Conservation (phyloP, 2,113 vertebrate species). For the Eulemur macaco region DNA sequence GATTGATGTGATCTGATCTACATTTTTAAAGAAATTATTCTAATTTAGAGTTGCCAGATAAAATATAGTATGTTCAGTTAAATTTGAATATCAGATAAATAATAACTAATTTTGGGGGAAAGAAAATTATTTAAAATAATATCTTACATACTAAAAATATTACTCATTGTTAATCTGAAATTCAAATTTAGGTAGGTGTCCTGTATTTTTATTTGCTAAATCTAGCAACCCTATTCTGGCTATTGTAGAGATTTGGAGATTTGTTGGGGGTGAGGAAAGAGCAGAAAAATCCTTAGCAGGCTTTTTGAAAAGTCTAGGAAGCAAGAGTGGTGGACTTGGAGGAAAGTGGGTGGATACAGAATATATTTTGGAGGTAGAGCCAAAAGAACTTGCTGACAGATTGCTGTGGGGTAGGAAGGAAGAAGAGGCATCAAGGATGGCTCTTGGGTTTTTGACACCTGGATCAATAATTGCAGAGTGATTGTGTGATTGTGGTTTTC, state of each 20-base stretch:
- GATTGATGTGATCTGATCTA: not conserved
- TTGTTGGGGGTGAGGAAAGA: not conserved
- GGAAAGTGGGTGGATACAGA: not conserved
- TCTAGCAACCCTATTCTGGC: not conserved
- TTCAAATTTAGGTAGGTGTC: not conserved
- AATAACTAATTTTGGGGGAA: not conserved
- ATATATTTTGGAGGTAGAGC: not conserved
- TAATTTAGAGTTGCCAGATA: not conserved
- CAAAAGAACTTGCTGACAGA: not conserved
- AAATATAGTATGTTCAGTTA: not conserved
- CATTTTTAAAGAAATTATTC: not conserved
- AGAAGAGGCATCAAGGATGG: not conserved
- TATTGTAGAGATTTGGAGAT: not conserved
- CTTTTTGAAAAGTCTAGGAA: not conserved
- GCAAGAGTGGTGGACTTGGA: not conserved
- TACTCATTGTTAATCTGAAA: not conserved
- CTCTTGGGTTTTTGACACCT: not conserved
- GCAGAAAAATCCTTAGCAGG: not conserved
- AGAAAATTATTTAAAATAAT: not conserved
- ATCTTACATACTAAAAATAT: not conserved
- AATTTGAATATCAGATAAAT: conserved; percentile 32
- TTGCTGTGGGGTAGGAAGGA: not conserved
- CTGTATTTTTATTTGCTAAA: not conserved
- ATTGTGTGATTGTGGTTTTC: not conserved
- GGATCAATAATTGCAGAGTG: not conserved